phyloP scores from a whole-genome alignment of 1,140 invertebrate genomes.

The Steinernema khuongi region DNA sequence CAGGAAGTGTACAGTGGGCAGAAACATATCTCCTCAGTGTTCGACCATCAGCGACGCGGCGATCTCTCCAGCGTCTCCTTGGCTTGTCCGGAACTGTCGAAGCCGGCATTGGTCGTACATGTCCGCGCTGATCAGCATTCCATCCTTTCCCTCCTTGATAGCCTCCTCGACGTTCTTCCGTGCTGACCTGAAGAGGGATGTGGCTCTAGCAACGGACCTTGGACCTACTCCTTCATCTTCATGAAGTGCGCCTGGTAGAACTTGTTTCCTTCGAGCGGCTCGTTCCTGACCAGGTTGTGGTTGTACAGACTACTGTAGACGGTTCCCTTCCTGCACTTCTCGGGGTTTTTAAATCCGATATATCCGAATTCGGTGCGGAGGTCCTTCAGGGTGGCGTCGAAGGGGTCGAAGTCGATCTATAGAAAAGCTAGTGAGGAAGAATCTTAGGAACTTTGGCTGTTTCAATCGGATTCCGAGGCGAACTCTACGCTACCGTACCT shows the following conservation, averaged over 20 bases:
- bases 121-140: background rate
- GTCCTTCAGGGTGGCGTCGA: background rate
- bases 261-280: background rate
- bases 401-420: background rate
- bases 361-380: background rate
- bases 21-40: background rate
- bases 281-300: background rate
- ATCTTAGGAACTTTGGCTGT: background rate
- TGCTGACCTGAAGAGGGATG: background rate
- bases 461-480: background rate
- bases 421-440: background rate
- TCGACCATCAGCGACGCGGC: background rate
- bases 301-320: background rate
- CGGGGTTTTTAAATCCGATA: background rate
- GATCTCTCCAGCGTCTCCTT: background rate
- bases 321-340: background rate
- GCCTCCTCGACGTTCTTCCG: background rate
- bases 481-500: background rate
- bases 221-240: background rate
- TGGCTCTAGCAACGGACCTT: background rate
- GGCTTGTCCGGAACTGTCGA: background rate
- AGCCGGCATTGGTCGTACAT: background rate
- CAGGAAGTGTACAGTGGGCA: too few relatives aligned
- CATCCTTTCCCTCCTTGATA: background rate
- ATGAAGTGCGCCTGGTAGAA: background rate